These are phyloP conservation scores for Halcyon malimbica DNA, from an alignment of 2,113 vertebrate species.

Conservation along the genomic window DNA sequence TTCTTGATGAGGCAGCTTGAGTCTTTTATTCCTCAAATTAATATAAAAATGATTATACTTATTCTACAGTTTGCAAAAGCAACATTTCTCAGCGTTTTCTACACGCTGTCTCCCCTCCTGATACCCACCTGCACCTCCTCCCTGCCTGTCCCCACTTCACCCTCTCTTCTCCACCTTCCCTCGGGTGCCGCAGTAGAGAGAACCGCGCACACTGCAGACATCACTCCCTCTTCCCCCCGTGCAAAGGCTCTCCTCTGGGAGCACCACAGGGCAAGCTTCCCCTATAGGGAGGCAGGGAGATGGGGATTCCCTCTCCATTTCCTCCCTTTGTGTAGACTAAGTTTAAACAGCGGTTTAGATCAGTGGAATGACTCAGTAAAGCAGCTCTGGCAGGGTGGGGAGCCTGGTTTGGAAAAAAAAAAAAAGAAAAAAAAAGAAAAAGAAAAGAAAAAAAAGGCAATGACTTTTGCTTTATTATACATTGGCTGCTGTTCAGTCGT, in stretches of 20 bases:
- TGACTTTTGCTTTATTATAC: neutral
- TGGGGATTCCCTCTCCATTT: conserved; percentile 6
- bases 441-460: neutral
- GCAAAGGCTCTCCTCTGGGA: neutral
- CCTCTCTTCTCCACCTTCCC: neutral
- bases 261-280: neutral
- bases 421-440: neutral
- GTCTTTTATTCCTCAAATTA: no score
- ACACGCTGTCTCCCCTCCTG: neutral
- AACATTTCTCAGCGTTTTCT: no score
- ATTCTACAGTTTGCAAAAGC: no score
- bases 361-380: neutral
- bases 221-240: neutral
- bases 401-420: neutral
- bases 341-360: neutral
- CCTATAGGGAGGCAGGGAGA: neutral
- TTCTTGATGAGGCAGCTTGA: no score
- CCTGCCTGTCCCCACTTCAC: neutral
- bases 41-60: no score
- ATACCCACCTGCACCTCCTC: neutral
- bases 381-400: neutral
- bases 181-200: accelerated
- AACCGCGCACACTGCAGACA: neutral
- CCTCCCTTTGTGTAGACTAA: neutral
- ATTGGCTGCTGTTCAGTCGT: neutral